Base-by-base conservation (phyloP, 1,140 invertebrate species). In the Leptinotarsa texana region DNA sequence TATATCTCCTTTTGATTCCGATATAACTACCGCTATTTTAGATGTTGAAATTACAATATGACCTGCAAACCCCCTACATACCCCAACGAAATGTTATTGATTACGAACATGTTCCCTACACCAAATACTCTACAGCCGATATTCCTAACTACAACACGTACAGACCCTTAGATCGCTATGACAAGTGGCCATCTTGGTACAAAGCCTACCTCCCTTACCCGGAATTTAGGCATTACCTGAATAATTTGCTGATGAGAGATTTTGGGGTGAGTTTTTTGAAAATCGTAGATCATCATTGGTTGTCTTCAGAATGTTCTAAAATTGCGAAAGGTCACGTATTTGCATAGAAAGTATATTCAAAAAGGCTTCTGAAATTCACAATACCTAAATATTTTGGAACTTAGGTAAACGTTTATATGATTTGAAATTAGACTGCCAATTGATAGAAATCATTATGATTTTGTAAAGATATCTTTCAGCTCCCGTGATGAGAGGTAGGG, bases 211-310 rank as follows among this genome's bases (percentile, higher is more conserved):
- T 65, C 4, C 75, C 73, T 13, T 42, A 76, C 0, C 75, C 61
- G 27, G 69, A 75, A 8, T 76, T 75, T 51, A 66, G 78, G 61
- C 69, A 48, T 13, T 79, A 79, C 63, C 47, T 79, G 24, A 79
- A 79, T 65, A 79, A 79, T 63, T 73, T 76, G 62, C 63, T 79
- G 57, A 71, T 76, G 24, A 76, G 78, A 63, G 78, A 79, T 69
- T 63, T 79, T 13, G 57, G 75, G 65, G 78, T 79, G 73, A 76
- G 77, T 78, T 48, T 51, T 57, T 13, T 4, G n/a, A 15, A 57
- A 57, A 17, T 57, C 4, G n/a, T 15, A 17, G n/a, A 57, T 57
- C n/a, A 18, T 57, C 51, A 57, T 15, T 57, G 51, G 51, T 57
- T 57, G 51, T 2, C n/a, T 57, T 18, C 51, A 57, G 33, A 42